Conservation (phyloP, 2,888 invertebrate species). For the Pteria penguin region DNA sequence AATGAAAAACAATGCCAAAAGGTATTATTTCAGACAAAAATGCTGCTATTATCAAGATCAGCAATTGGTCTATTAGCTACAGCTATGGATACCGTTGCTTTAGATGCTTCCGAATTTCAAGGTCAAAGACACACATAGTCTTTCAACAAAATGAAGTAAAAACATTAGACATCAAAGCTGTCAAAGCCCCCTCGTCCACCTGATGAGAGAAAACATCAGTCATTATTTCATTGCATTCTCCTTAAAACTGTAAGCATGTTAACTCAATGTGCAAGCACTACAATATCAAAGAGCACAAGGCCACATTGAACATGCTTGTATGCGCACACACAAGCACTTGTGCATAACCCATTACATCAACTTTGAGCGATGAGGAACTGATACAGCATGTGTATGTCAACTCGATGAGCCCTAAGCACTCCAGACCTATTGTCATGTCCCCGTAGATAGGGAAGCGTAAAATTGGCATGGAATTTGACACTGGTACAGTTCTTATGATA, state of each 20-base stretch:
- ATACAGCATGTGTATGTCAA: no score
- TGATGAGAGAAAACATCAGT: not conserved
- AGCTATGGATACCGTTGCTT: constrained; percentile 45
- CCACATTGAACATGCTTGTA: not conserved
- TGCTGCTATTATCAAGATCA: no score
- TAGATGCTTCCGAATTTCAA: constrained; percentile 37
- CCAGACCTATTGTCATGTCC: constrained; percentile 6
- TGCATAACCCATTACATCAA: not conserved
- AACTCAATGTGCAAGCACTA: not conserved
- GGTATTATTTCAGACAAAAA: no score
- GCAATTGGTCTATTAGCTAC: no score
- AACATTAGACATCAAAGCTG: not conserved
- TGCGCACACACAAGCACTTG: no score
- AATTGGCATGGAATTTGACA: no score
- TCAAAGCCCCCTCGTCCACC: not conserved
- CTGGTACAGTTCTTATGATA: constrained; percentile 24
- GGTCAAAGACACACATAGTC: not conserved
- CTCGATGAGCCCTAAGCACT: not conserved
- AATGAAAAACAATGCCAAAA: no score
- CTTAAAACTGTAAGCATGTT: not conserved
- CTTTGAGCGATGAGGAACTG: not conserved
- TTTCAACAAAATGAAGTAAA: not conserved
- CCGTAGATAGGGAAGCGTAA: constrained; percentile 10
- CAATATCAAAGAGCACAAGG: not conserved
- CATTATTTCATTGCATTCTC: not conserved